Evolutionary conservation across 2,797 vertebrate species (phyloP), one percentile per base, ranked within the genome.

Genomic region (Rallus crepitans): DNA sequence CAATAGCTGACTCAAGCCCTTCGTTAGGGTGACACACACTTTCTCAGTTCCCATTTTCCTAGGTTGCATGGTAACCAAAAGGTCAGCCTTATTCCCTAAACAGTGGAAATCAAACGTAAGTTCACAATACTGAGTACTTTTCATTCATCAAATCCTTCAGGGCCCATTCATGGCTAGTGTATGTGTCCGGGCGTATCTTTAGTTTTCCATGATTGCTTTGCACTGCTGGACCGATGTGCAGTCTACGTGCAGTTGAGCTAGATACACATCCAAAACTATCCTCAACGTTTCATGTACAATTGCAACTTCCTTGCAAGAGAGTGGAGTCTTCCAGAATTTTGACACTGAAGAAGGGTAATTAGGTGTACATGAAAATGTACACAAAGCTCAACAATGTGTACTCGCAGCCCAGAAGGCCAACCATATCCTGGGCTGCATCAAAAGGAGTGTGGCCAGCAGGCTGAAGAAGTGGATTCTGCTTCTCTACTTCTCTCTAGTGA

Each of bases 131-230:
- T 5, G 85, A 83, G 77, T 48, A 12, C 45, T 95, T 93, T 93
- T 96, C 88, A 85, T 93, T 95, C 93, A 89, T 82, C 90, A 92
- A 72, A 56, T 94, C 97, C 96, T 97, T 95, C 81, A 93, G 97
- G 97, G 81, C 82, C 81, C 56, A n/a, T 85, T 95, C 68, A 25
- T 12, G 9, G 81, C 77, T 37, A 33, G 59, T 25, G 80, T 60
- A 55, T 15, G 66, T 90, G 89, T 48, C 2, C 2, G 73, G 95
- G 87, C 2, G 75, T 69, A 77, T 82, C 96, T 94, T 27, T 48
- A 42, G 52, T 96, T 94, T 94, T 97, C 96, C 93, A 66, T 95
- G 91, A 85, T 31, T 14, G 35, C 63, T 82, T 39, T 31, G 87
- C 55, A 33, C 96, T 96, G 91, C 94, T 97, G 96, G 89, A 52